A percentile compares a stretch with the other conserved stretches of the same genome.
Evolutionary conservation across 2,113 vertebrate genomes (phyloP).

Genomic region (Pholis gunnellus): DNA sequence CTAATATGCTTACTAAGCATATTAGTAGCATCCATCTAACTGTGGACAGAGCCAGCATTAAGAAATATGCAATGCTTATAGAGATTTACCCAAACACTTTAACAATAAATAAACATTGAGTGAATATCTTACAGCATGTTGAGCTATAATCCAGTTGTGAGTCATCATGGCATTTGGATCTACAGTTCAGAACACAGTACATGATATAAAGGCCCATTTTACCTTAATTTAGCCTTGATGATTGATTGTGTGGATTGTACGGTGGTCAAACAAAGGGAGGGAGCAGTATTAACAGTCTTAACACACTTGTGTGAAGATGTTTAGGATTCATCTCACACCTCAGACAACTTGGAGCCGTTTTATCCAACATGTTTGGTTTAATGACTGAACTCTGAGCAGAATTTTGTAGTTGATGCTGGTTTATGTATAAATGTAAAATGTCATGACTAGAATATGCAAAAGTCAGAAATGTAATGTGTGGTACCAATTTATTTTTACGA

Average conservation of each 20-base stretch:
- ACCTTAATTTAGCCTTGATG: not conserved
- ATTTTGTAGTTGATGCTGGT: slow-evolving; percentile 1
- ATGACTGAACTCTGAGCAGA: slow-evolving; percentile 20
- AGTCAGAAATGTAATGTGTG: not conserved
- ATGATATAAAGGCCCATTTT: not conserved
- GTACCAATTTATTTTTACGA: not conserved
- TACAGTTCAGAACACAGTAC: not conserved
- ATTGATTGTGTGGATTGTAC: not conserved
- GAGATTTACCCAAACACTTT: not conserved
- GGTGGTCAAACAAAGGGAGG: not conserved
- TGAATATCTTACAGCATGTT: not conserved
- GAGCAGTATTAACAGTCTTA: not conserved
- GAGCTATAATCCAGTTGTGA: not conserved
- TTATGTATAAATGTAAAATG: slow-evolving; percentile 11
- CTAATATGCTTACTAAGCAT: too few species aligned
- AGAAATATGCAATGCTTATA: not conserved
- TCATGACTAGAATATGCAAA: not conserved
- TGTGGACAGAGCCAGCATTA: not conserved
- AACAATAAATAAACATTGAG: not conserved
- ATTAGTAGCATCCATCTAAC: too few species aligned
- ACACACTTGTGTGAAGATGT: not conserved
- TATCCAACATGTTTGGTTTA: slow-evolving; percentile 1
- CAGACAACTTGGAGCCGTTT: slow-evolving; percentile 4
- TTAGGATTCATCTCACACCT: slow-evolving; percentile 38
- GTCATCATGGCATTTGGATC: not conserved